Evolutionary conservation across 2,113 vertebrate genomes (phyloP), one percentile per base, ranked within the genome.

Genomic region (Heloderma charlesbogerti): DNA sequence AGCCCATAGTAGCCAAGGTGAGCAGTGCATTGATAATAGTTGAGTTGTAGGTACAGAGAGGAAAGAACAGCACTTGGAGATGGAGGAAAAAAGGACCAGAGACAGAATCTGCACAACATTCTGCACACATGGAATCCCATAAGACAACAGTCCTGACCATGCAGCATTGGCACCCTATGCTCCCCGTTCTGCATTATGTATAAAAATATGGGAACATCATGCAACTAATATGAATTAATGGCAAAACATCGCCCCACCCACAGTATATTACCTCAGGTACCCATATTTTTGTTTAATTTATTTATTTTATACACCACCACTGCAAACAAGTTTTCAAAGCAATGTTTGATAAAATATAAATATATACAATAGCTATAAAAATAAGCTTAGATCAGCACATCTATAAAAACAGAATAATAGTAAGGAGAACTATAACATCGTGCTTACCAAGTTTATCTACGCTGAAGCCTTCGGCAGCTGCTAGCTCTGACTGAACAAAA

Each of bases 401-500:
- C 40, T 34, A 13, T 15, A 66, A 40, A 66, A 6, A 2, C 34
- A 63, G 20, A 63, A 22, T 20, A 18, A 63, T 63, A 63, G 20
- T 63, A 18, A 60, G 57, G 3, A 80, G 4, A 69, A 54, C 16
- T 8, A 34, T 7, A 81, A 1, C 27, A 8, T 5, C 37, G 27
- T 54, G 1, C 96, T 97, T 94, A 98, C 98, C 96, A 3, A 98
- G 94, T 43, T 80, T 92, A 88, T 96, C 95, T 20, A 96, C 91
- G 54, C 97, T 97, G 94, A 98, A 97, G 2, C 98, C 98, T 92
- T 98, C 98, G 0, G 97, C 97, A 0, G 97, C 98, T 4, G 98
- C 98, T 88, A 98, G 92, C 74, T 99, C 98, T 45, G 98, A 97
- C 95, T 98, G 98, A 95, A 99, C 98, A 78, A 98, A 98, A 93